phyloP scores from a whole-genome alignment of 2,888 invertebrate genomes.

The Crepidodera aurea region DNA sequence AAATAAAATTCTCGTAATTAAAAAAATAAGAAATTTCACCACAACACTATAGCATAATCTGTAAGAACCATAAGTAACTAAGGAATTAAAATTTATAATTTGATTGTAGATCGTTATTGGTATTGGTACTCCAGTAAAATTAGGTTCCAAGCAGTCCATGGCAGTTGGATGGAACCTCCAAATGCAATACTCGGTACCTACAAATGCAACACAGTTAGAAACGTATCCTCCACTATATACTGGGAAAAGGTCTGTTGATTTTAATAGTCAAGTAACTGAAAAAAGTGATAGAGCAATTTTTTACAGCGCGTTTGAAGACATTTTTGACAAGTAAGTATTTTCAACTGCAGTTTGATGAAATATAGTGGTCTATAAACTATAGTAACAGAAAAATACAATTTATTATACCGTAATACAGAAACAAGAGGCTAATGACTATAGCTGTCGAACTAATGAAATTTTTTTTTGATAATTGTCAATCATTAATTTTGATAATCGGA shows the following conservation, averaged over 20 bases:
- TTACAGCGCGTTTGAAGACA: slow-evolving; percentile 53
- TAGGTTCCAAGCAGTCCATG: slow-evolving; percentile 65
- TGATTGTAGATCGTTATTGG: slow-evolving; percentile 68
- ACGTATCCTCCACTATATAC: slow-evolving; percentile 53
- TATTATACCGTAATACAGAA: too few species aligned
- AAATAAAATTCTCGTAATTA: too few species aligned
- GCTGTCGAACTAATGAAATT: too few species aligned
- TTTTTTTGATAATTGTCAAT: too few species aligned
- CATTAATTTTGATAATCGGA: too few species aligned
- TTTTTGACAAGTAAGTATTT: slow-evolving; percentile 51
- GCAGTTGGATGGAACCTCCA: slow-evolving; percentile 70
- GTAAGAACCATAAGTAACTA: too few species aligned
- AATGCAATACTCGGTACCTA: slow-evolving; percentile 66
- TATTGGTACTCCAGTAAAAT: slow-evolving; percentile 66
- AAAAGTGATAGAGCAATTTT: slow-evolving; percentile 53
- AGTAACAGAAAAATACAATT: too few species aligned
- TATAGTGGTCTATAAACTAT: too few species aligned
- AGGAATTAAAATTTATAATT: too few species aligned
- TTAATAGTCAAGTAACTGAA: slow-evolving; percentile 32
- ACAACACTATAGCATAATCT: too few species aligned
- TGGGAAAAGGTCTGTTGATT: slow-evolving; percentile 43
- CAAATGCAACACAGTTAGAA: slow-evolving; percentile 51
- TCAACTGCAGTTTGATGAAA: neutral
- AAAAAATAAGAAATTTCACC: too few species aligned
- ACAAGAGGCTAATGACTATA: too few species aligned